Base-by-base conservation (phyloP, 2,888 invertebrate genomes). In the Polymixis flavicincta region DNA sequence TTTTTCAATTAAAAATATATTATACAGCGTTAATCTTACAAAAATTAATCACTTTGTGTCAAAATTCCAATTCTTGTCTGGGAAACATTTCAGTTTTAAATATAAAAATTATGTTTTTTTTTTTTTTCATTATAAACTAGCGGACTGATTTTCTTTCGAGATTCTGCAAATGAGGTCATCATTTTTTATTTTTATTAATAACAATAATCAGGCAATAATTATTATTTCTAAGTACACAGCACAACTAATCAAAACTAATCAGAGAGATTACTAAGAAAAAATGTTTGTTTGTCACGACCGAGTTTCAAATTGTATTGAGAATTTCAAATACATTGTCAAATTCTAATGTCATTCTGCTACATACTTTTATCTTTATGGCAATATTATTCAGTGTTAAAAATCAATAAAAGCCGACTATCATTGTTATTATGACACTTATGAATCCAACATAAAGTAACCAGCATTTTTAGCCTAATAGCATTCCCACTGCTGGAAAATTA, bases 171-270 rank as follows among this genome's bases (percentile, higher is more conserved):
- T 93, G 94, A 95, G 93, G 94, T 94, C 74, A 89, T 90, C 87
- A 89, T 92, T 92, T 90, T 85, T 83, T 82, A 81, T 90, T 85
- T 83, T 82, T 80, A 88, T 90, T 86, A 75, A 85, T 84, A 81
- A 88, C 71, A 85, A 85, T 87, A 86, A 82, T 87, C 83, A 88
- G 85, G 81, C 87, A 87, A 86, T 89, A 84, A 90, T 91, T 89
- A 89, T 93, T 93, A 94, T 82, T 69, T 90, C 95, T 96, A 96
- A 95, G 93, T 96, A 96, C 96, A 96, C 96, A 94, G 96, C 96
- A 96, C 96, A 95, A 95, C 95, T 96, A 96, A 95, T 93, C 90
- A 90, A 94, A 95, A 95, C 95, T 95, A 95, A 94, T 92, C 92
- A 93, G 93, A 94, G 93, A 94, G 93, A 93, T 91, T 93, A 92